A percentile compares a stretch with the other conserved stretches of the same genome.
Conservation (phyloP, 1,140 invertebrate genomes). For the Halictus rubicundus region DNA sequence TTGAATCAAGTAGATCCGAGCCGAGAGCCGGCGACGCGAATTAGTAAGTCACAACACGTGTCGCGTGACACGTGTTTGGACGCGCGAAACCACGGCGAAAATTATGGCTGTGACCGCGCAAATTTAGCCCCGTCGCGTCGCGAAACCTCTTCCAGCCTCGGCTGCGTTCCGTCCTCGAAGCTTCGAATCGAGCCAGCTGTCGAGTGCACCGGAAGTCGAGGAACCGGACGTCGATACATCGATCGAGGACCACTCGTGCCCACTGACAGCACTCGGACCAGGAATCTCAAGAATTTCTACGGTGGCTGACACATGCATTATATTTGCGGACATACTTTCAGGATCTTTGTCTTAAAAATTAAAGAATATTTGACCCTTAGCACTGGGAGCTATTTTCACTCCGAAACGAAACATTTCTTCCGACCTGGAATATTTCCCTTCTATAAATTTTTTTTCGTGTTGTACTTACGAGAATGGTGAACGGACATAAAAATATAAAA, state of each 20-base stretch:
- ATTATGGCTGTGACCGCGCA: conserved; percentile 38
- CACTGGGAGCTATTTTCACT: no score
- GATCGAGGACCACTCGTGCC: not conserved
- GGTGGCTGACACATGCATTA: no score
- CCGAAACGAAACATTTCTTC: no score
- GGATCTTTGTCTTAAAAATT: no score
- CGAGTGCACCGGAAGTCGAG: conserved; percentile 47
- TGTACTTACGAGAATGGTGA: no score
- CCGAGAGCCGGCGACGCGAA: not conserved
- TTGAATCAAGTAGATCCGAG: conserved; percentile 23
- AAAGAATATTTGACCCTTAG: no score
- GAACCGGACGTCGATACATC: not conserved
- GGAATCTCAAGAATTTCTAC: not conserved
- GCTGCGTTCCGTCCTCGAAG: conserved; percentile 18
- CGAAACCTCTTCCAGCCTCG: not conserved
- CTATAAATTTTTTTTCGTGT: no score
- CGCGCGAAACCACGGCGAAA: conserved; percentile 12
- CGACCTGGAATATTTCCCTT: no score
- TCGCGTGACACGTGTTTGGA: conserved; percentile 17
- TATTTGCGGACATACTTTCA: no score
- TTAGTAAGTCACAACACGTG: conserved; percentile 39
- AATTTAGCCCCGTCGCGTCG: conserved; percentile 28
- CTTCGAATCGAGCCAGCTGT: conserved; percentile 2
- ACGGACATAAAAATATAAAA: no score
- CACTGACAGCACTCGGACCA: not conserved